Conservation (phyloP, 1,140 invertebrate genomes). For the Capitella teleta region DNA sequence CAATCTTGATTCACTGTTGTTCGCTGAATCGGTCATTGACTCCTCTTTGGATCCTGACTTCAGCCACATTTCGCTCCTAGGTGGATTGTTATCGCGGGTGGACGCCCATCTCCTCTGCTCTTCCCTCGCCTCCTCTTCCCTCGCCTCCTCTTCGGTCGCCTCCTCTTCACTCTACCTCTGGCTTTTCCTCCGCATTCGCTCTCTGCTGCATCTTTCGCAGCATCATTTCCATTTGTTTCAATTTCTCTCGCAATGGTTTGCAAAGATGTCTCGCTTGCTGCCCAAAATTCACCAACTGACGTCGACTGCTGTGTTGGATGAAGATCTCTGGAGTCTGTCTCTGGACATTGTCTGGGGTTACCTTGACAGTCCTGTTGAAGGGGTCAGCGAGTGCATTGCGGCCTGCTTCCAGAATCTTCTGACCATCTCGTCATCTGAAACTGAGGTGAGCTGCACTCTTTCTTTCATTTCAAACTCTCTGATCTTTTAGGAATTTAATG, state of each 20-base stretch:
- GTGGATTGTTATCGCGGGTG: background rate
- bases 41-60: no score
- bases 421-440: no score
- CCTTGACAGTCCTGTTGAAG: conserved; percentile 5
- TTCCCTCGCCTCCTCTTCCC: background rate
- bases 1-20: no score
- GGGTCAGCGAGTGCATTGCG: conserved; percentile 1
- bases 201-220: background rate
- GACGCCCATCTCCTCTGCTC: background rate
- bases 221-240: background rate
- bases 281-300: background rate
- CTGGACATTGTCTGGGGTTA: conserved; percentile 2
- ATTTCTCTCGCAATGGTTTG: background rate
- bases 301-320: background rate
- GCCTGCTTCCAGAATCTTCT: no score
- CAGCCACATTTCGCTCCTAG: conserved; percentile 1
- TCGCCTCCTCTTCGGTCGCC: background rate
- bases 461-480: no score
- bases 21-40: no score
- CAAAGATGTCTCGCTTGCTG: background rate
- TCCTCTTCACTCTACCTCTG: background rate
- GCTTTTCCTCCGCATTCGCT: background rate
- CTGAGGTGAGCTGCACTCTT: no score
- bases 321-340: background rate
- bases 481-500: no score